Conservation (phyloP, 1,140 invertebrate species). For the Maniola jurtina region DNA sequence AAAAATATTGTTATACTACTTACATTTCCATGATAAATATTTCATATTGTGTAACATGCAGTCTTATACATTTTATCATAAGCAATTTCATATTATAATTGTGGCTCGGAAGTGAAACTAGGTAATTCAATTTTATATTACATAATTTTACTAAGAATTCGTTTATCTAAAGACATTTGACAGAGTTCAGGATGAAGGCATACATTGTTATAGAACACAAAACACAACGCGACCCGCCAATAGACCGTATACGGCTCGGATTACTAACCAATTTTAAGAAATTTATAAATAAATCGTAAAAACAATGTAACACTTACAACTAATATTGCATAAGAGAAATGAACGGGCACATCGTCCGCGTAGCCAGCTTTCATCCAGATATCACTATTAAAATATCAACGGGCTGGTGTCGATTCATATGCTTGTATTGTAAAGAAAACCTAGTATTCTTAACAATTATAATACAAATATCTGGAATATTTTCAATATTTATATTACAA, state of each 20-base stretch:
- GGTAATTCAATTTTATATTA: conserved; percentile 7
- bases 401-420: conserved; percentile 38
- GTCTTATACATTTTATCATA: conserved; percentile 35
- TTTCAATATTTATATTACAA: conserved; percentile 30
- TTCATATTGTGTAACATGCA: conserved; percentile 31
- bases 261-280: conserved; percentile 42
- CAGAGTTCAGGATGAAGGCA: conserved; percentile 1
- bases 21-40: conserved; percentile 33
- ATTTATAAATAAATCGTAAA: conserved; percentile 70
- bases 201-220: neutral
- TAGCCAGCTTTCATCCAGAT: conserved; percentile 48
- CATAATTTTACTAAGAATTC: conserved; percentile 18
- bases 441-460: neutral
- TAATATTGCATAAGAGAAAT: conserved; percentile 78
- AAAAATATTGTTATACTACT: conserved; percentile 5
- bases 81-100: conserved; percentile 17
- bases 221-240: conserved; percentile 36
- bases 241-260: conserved; percentile 40
- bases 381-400: conserved; percentile 40
- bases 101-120: conserved; percentile 34
- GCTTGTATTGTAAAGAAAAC: conserved; percentile 39
- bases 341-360: conserved; percentile 53
- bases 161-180: conserved; percentile 9
- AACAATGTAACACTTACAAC: conserved; percentile 78
- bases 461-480: no score